These are phyloP conservation scores for Cepphus grylle DNA, from an alignment of 2,113 vertebrate genomes.

Conservation along the genomic window DNA sequence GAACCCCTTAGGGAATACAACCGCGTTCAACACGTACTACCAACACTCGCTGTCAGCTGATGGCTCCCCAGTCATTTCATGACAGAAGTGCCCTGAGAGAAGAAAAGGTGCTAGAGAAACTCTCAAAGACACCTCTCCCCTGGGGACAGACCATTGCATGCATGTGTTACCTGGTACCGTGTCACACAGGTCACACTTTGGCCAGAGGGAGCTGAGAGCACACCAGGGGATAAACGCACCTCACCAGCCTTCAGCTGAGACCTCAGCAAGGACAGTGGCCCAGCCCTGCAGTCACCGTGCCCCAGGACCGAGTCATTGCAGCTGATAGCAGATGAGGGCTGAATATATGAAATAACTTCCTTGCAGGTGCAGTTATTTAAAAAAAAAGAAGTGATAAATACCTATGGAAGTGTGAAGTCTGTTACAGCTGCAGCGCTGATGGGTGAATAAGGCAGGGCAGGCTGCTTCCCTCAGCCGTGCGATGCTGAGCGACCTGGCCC, in stretches of 20 bases:
- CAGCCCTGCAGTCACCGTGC: neutral
- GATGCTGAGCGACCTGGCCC: neutral
- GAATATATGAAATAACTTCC: neutral
- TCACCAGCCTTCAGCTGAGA: neutral
- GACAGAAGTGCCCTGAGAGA: neutral
- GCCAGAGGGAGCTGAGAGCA: neutral
- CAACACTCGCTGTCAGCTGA: neutral
- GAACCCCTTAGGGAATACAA: neutral
- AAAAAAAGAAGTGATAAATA: neutral
- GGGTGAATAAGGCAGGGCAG: neutral
- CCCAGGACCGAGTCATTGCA: neutral
- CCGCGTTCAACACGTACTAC: fast-evolving
- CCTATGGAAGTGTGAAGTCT: neutral
- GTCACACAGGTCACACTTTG: neutral
- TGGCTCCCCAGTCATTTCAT: neutral
- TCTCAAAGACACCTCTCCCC: neutral
- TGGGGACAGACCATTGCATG: neutral
- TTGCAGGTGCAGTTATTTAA: neutral
- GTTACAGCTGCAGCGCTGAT: neutral
- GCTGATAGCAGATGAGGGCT: neutral
- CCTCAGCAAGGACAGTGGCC: neutral
- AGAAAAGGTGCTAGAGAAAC: neutral
- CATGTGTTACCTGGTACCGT: fast-evolving
- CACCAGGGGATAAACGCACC: neutral
- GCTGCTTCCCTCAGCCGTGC: fast-evolving